A percentile compares a stretch with the other conserved stretches of the same genome.
Evolutionary conservation across 2,113 vertebrate species (phyloP).

Genomic region (Neoarius graeffei): DNA sequence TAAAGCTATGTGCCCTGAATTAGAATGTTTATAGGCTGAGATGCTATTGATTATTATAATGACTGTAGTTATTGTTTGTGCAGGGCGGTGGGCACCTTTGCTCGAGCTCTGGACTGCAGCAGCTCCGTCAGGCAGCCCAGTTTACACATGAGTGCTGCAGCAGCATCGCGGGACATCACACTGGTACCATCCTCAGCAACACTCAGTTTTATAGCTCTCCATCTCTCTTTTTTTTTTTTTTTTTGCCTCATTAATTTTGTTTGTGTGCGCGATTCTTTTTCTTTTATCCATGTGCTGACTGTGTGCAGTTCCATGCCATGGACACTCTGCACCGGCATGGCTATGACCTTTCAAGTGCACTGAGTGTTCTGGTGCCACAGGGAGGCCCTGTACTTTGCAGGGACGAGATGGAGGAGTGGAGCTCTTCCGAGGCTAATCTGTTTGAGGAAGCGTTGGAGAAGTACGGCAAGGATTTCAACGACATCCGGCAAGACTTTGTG

Average conservation of each 20-base stretch:
- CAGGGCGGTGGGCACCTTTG: slow-evolving; percentile 94
- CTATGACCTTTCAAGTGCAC: slow-evolving; percentile 91
- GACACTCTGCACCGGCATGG: slow-evolving; percentile 90
- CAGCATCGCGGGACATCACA: slow-evolving; percentile 95
- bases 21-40: background rate
- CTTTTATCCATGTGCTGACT: background rate
- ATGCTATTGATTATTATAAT: background rate
- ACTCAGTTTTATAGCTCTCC: background rate
- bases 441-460: slow-evolving; percentile 97
- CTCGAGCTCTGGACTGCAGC: slow-evolving; percentile 93
- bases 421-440: slow-evolving; percentile 93
- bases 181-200: slow-evolving; percentile 72
- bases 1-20: background rate
- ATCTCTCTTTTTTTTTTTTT: background rate
- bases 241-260: background rate
- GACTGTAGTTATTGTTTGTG: slow-evolving; percentile 4
- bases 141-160: slow-evolving; percentile 96
- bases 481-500: slow-evolving; percentile 98
- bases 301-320: slow-evolving; percentile 91
- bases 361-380: slow-evolving; percentile 90
- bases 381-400: slow-evolving; percentile 93
- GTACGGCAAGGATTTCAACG: slow-evolving; percentile 98
- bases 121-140: slow-evolving; percentile 95
- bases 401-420: slow-evolving; percentile 99
- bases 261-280: background rate